Conservation (phyloP, 2,113 vertebrate genomes). For the Dinomys branickii region DNA sequence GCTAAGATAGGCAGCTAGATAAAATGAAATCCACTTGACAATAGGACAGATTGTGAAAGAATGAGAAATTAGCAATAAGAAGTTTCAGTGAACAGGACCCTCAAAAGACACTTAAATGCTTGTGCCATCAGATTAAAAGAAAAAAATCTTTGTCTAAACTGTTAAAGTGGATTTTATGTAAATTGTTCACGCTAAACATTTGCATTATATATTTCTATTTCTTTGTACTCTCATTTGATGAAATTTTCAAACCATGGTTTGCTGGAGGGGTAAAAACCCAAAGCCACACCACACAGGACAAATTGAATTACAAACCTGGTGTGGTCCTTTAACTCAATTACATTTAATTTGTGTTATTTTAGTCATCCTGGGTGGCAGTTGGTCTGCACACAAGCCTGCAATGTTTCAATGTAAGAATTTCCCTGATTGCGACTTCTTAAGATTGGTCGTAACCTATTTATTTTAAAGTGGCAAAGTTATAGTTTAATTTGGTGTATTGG, state of each 20-base stretch:
- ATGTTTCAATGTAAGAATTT: slow-evolving; percentile 71
- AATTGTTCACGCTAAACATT: slow-evolving; percentile 71
- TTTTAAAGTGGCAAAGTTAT: slow-evolving; percentile 66
- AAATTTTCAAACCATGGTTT: slow-evolving; percentile 78
- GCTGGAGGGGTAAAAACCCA: slow-evolving; percentile 47
- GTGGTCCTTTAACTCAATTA: slow-evolving; percentile 83
- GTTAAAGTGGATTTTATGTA: slow-evolving; percentile 67
- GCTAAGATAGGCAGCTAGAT: slow-evolving; percentile 31
- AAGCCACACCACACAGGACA: slow-evolving; percentile 75
- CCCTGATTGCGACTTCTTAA: slow-evolving; percentile 69
- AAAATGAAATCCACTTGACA: slow-evolving; percentile 14
- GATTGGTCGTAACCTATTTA: slow-evolving; percentile 63
- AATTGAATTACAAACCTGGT: slow-evolving; percentile 82
- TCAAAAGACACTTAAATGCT: slow-evolving; percentile 33
- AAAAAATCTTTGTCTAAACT: slow-evolving; percentile 19
- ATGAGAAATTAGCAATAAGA: slow-evolving; percentile 44
- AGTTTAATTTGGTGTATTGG: slow-evolving; percentile 65
- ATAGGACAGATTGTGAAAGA: neutral
- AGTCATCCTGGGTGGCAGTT: slow-evolving; percentile 82
- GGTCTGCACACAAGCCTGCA: slow-evolving; percentile 72
- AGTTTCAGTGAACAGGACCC: slow-evolving; percentile 14
- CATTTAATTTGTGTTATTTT: slow-evolving; percentile 82
- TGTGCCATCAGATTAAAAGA: slow-evolving; percentile 23
- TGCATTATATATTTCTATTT: slow-evolving; percentile 63
- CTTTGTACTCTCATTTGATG: slow-evolving; percentile 77